Conservation (phyloP, 30 jellyfish, hydroid and myxozoan species). For the Cassiopea xamachana region DNA sequence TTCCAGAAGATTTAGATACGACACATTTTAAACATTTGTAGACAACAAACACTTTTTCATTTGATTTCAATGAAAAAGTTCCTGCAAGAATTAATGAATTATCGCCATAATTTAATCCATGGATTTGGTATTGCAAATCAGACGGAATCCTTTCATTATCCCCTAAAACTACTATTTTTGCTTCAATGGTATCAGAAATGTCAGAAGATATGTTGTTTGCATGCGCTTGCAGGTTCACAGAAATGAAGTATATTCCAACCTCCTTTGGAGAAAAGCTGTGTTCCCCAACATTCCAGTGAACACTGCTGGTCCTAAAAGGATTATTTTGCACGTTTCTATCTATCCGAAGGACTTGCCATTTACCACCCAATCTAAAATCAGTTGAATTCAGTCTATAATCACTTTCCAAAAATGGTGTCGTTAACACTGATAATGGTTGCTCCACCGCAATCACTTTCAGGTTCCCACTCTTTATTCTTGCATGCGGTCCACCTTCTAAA, state of each 20-base stretch:
- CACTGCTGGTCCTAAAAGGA: conserved; percentile 20
- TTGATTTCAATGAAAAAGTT: conserved; percentile 13
- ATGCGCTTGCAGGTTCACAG: conserved; percentile 19
- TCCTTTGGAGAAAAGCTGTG: conserved; percentile 43
- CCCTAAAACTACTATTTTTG: background rate
- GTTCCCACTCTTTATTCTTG: conserved; percentile 2
- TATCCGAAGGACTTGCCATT: conserved; percentile 21
- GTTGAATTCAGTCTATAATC: background rate
- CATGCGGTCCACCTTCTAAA: background rate
- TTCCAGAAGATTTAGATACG: conserved; percentile 22
- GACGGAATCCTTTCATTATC: background rate
- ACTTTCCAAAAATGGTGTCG: conserved; percentile 3
- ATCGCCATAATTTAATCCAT: conserved; percentile 6
- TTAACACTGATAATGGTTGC: conserved; percentile 23
- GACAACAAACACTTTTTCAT: conserved; percentile 20
- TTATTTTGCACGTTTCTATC: background rate
- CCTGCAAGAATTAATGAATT: conserved; percentile 39
- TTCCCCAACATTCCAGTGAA: conserved; percentile 34
- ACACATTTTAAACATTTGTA: conserved; percentile 47
- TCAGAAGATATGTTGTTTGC: background rate
- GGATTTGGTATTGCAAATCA: conserved; percentile 8
- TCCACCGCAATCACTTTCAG: conserved; percentile 24
- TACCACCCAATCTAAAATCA: background rate
- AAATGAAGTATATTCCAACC: conserved; percentile 61
- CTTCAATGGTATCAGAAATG: conserved; percentile 5